phyloP scores from a whole-genome alignment of 92 coral and sea anemone genomes.

The Umimayanthus kanabou region DNA sequence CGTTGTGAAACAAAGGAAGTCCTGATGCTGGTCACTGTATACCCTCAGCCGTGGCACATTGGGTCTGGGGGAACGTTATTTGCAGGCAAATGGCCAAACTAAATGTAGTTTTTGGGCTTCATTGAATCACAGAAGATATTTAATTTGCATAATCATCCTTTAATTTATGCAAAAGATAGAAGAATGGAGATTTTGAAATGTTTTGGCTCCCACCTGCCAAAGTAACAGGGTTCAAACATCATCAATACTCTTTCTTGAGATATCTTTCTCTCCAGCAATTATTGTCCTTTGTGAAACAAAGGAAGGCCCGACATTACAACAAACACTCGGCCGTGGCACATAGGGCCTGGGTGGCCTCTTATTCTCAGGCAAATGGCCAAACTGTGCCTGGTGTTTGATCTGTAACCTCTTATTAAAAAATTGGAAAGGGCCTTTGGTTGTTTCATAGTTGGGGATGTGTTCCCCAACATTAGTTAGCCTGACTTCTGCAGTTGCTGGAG shows the following conservation, averaged over 20 bases:
- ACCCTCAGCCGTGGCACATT: constrained; percentile 53
- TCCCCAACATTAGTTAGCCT: constrained; percentile 51
- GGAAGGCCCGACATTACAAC: constrained; percentile 49
- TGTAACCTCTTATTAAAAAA: constrained; percentile 49
- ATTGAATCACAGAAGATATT: background rate
- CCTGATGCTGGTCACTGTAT: constrained; percentile 42
- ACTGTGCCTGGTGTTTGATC: background rate
- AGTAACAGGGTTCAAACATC: constrained; percentile 18
- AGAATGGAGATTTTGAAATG: background rate
- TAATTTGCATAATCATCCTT: background rate
- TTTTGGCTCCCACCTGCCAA: background rate
- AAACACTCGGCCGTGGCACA: constrained; percentile 55
- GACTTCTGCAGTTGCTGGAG: constrained; percentile 48
- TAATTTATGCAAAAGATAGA: background rate
- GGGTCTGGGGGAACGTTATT: constrained; percentile 7
- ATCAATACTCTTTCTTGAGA: constrained; percentile 35
- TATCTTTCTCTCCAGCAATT: constrained; percentile 44
- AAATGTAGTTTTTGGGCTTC: constrained; percentile 3
- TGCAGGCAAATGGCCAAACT: constrained; percentile 16
- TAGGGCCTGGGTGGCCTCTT: constrained; percentile 10
- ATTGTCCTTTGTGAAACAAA: constrained; percentile 48
- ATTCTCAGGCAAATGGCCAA: constrained; percentile 25
- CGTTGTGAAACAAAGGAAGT: constrained; percentile 42
- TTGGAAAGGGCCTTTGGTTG: constrained; percentile 49
- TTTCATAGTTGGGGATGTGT: constrained; percentile 46